These are phyloP conservation scores for Burhinus oedicnemus DNA, from an alignment of 2,113 vertebrate genomes.

Conservation along the genomic window DNA sequence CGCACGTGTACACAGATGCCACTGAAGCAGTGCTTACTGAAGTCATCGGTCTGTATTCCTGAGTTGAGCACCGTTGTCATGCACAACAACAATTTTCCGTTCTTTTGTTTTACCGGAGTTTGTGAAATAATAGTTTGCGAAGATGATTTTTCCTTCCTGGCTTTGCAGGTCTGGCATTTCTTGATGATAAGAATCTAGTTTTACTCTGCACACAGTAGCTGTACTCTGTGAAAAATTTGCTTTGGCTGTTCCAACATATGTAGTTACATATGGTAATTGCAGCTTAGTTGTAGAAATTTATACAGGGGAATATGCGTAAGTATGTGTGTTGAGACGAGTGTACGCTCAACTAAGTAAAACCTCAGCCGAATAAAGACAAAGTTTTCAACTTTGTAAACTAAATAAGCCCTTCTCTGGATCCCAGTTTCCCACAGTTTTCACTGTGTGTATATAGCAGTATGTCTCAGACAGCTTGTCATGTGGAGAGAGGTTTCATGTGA, in stretches of 20 bases:
- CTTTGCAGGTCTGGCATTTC: not conserved
- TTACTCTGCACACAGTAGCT: not conserved
- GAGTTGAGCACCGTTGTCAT: rapidly evolving
- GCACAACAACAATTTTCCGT: not conserved
- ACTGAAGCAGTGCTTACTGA: not conserved
- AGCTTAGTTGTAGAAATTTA: not conserved
- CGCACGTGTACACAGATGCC: not conserved
- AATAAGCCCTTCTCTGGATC: not conserved
- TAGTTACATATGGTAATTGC: not conserved
- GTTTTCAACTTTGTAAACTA: slow-evolving; percentile 25
- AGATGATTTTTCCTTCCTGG: not conserved
- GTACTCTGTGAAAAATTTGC: not conserved
- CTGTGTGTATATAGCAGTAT: not conserved
- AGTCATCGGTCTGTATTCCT: not conserved
- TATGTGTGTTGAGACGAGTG: not conserved
- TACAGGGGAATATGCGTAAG: not conserved
- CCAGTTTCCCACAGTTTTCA: slow-evolving; percentile 26
- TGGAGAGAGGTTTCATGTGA: not conserved
- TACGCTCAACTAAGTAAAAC: not conserved
- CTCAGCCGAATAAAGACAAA: slow-evolving; percentile 4
- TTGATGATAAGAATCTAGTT: not conserved
- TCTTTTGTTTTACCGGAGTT: not conserved
- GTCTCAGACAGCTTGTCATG: slow-evolving; percentile 36
- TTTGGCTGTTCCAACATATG: not conserved
- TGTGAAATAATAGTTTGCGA: not conserved